These are phyloP conservation scores for Metridium senile DNA, from an alignment of 92 coral and sea anemone genomes.

Conservation along the genomic window DNA sequence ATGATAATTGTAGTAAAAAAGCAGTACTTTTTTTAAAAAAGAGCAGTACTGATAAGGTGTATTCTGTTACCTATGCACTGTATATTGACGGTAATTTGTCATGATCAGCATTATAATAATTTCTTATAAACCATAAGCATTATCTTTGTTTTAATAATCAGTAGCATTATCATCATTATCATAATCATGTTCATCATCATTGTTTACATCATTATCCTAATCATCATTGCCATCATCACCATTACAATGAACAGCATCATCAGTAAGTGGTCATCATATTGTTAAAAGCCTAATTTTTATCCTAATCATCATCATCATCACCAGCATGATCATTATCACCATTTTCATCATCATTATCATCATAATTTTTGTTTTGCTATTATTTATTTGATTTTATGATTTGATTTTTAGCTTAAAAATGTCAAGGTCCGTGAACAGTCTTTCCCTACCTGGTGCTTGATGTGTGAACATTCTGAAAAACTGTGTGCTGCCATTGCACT, in stretches of 20 bases:
- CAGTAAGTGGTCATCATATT: neutral
- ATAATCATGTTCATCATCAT: neutral
- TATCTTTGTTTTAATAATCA: no score
- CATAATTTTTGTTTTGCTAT: neutral
- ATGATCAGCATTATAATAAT: no score
- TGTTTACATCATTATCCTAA: neutral
- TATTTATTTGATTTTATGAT: neutral
- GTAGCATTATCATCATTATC: neutral
- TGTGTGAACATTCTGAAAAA: conserved; percentile 96
- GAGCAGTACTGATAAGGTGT: no score
- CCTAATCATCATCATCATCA: neutral
- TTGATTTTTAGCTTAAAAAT: conserved; percentile 65
- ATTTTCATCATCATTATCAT: neutral
- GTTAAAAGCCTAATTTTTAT: neutral
- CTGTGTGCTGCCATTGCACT: conserved; percentile 84
- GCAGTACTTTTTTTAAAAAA: no score
- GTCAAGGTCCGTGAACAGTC: conserved; percentile 53
- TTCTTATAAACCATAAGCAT: no score
- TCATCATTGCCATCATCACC: neutral
- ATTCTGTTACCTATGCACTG: no score
- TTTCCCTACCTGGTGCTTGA: conserved; percentile 70
- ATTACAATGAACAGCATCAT: neutral
- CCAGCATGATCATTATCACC: neutral
- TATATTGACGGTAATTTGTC: no score
- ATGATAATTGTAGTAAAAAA: no score